Evolutionary conservation across 1,140 invertebrate genomes (phyloP).

Genomic region (Cepaea nemoralis): DNA sequence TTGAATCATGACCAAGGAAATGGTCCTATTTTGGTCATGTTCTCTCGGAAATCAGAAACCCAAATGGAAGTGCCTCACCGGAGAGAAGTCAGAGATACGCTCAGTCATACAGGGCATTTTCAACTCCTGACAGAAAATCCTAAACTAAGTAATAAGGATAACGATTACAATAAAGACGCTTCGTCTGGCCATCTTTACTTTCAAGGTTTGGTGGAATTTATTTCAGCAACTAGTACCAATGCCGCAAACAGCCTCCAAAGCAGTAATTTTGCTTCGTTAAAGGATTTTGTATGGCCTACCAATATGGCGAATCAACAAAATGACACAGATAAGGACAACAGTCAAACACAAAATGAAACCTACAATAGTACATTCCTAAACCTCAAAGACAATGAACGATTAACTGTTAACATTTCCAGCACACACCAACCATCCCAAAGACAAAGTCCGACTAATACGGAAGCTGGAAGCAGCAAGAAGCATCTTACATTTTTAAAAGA

Average conservation of each 20-base stretch:
- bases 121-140: not conserved
- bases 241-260: not conserved
- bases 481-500: not conserved
- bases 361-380: slow-evolving; percentile 3
- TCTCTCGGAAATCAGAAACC: slow-evolving; percentile 57
- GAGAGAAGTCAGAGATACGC: slow-evolving; percentile 38
- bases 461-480: not conserved
- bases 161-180: not conserved
- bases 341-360: not conserved
- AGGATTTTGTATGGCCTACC: not conserved
- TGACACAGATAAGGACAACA: not conserved
- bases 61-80: slow-evolving; percentile 55
- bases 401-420: not conserved
- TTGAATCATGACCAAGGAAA: slow-evolving; percentile 71
- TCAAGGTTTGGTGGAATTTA: not conserved
- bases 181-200: not conserved
- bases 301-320: not conserved
- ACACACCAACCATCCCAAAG: not conserved
- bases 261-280: not conserved
- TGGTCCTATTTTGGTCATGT: slow-evolving; percentile 62
- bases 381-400: not conserved
- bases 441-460: not conserved
- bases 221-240: not conserved
- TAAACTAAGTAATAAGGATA: not conserved
- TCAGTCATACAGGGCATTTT: not conserved